phyloP scores from a whole-genome alignment of 1,140 invertebrate genomes.

The Scaptomyza hsui region DNA sequence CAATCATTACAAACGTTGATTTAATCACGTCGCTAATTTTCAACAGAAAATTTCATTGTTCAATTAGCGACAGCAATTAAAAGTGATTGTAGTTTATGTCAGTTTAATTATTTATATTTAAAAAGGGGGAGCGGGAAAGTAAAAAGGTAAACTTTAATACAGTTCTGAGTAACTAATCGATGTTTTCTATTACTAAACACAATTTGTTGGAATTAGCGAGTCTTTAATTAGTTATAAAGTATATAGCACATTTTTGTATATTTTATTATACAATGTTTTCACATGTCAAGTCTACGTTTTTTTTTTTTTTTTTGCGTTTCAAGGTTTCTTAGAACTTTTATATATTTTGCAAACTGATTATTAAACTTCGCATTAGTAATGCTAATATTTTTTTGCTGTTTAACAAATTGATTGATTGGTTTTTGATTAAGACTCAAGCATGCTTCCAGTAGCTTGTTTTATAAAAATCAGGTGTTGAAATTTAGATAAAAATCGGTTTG shows the following conservation, averaged over 20 bases:
- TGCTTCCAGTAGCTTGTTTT: not conserved
- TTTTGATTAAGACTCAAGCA: not conserved
- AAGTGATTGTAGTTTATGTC: slow-evolving; percentile 20
- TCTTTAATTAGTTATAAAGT: not conserved
- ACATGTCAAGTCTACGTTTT: too few species aligned
- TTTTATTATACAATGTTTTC: too few species aligned
- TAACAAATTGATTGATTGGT: not conserved
- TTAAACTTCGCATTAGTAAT: not conserved
- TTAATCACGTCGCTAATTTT: slow-evolving; percentile 57
- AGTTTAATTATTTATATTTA: slow-evolving; percentile 7
- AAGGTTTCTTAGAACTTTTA: not conserved
- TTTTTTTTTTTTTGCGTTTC: not conserved
- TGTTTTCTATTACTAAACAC: not conserved
- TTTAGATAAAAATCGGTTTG: not conserved
- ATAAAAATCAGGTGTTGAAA: not conserved
- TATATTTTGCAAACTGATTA: not conserved
- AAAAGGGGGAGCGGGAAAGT: too few species aligned
- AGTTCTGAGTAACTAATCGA: too few species aligned
- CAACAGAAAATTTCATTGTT: slow-evolving; percentile 74
- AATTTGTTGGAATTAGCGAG: not conserved
- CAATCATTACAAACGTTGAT: slow-evolving; percentile 34
- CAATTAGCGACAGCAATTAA: slow-evolving; percentile 39
- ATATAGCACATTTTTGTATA: not conserved
- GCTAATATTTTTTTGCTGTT: not conserved
- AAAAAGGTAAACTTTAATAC: too few species aligned